Evolutionary conservation across 2,888 invertebrate species (phyloP), one percentile per base, ranked within the genome.

Genomic region (Rapana venosa): DNA sequence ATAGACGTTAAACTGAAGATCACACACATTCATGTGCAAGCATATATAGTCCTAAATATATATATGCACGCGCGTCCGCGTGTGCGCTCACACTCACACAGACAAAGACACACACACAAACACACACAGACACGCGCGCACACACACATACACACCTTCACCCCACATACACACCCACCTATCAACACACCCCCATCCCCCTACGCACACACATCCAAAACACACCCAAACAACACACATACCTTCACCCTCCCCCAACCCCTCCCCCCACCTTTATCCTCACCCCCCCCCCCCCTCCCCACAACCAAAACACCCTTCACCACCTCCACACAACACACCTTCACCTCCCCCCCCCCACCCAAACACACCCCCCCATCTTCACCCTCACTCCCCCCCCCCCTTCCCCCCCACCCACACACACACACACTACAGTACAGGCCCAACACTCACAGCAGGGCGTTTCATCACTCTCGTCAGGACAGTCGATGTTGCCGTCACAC

Each of bases 401-500:
- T 47, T 8, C 47, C 47, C n/a, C n/a, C n/a, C n/a, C n/a, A n/a
- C n/a, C n/a, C n/a, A n/a, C n/a, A 47, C 47, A 47, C 47, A 2
- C 47, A 61, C 22, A 61, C 61, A 61, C 20, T 61, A 61, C 58
- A 58, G 58, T 15, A 58, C 61, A 61, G 15, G 61, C 61, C 61
- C 22, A 4, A 0, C 20, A 93, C 94, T 93, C 92, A 94, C 94
- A 92, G 90, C 94, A 95, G 47, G 91, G 91, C 11, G 88, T 91
- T 92, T 96, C 96, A 92, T 96, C 96, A 6, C 95, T 94, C 22
- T 93, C 93, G 93, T 97, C 97, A 0, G 98, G 98, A 94, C 98
- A 98, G 94, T 98, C 98, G 91, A 97, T 97, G 95, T 97, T 97
- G 0, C 98, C 98, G 95, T 98, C 98, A 95, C 98, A 98, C 0